Evolutionary conservation across 2,113 vertebrate species (phyloP).

Genomic region (Chaetura pelagica): DNA sequence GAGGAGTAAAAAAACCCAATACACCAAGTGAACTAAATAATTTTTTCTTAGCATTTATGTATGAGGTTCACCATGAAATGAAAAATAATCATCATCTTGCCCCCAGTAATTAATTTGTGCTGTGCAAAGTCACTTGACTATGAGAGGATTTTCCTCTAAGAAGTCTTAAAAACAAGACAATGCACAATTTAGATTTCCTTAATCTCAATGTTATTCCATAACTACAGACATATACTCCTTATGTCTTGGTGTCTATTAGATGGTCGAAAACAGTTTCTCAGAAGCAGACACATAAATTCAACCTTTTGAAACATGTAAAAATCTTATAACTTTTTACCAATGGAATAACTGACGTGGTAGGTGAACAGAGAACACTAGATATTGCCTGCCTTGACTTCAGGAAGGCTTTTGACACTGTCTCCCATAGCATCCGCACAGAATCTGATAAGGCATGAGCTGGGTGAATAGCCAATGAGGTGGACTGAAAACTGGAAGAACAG

Average conservation of each 20-base stretch:
- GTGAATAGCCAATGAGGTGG: no score
- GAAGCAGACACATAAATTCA: background rate
- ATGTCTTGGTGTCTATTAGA: background rate
- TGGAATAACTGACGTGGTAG: background rate
- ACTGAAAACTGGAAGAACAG: background rate
- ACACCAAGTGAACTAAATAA: background rate
- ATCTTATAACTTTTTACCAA: background rate
- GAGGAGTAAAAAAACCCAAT: background rate
- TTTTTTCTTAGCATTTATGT: background rate
- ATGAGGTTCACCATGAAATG: background rate
- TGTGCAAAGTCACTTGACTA: background rate
- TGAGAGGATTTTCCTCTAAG: background rate
- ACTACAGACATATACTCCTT: background rate
- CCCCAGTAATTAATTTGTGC: background rate
- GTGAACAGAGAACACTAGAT: background rate
- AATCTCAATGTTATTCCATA: background rate
- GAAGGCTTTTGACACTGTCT: background rate
- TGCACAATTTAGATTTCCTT: background rate
- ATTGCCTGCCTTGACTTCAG: background rate
- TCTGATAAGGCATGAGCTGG: no score
- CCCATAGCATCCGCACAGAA: no score
- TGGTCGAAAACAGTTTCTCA: background rate
- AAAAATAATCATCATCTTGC: background rate
- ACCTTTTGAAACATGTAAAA: background rate
- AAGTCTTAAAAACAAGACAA: background rate